Evolutionary conservation across 2,113 vertebrate genomes (phyloP), one percentile per base, ranked within the genome.

Genomic region (Dromaius novaehollandiae): DNA sequence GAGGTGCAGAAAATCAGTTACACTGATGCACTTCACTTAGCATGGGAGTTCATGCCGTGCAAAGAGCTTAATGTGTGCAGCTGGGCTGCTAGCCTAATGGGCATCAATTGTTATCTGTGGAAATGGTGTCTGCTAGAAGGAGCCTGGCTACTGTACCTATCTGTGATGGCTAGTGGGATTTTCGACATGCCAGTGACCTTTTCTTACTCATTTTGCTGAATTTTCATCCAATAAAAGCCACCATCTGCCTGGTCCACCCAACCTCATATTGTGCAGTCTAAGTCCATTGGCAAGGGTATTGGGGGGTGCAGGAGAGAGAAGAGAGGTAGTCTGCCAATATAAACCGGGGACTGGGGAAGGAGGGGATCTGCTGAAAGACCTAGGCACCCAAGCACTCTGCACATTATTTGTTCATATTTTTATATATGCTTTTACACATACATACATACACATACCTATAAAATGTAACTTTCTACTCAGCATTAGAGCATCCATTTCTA

Each of bases 61-160:
- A 95, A 96, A 95, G 83, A 96, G 93, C 96, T 96, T 96, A 97
- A 97, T 96, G 95, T 44, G 82, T 95, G 92, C 83, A 86, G 90
- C 92, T 92, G 95, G 96, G 92, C 92, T 84, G 82, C 63, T 65
- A 86, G 88, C 83, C 88, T 97, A 97, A 97, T 96, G 96, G 96
- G 90, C 95, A 75, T 65, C 90, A 84, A 90, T 69, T 96, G 82
- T 94, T 95, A 93, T 86, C 93, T 68, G 76, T 60, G 69, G 73
- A 96, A 96, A 96, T 96, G 86, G 88, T 92, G 76, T 71, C 83
- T 86, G 86, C 95, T 85, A 95, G 82, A 95, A 85, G 71, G 90
- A 96, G 82, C 77, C 82, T 88, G 88, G 65, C 73, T 56, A 13
- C 93, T 2, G 2, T 18, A 68, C 68, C 55, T 38, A 18, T 64